phyloP scores from a whole-genome alignment of 2,888 invertebrate species.

The Drosophila kanekoi region DNA sequence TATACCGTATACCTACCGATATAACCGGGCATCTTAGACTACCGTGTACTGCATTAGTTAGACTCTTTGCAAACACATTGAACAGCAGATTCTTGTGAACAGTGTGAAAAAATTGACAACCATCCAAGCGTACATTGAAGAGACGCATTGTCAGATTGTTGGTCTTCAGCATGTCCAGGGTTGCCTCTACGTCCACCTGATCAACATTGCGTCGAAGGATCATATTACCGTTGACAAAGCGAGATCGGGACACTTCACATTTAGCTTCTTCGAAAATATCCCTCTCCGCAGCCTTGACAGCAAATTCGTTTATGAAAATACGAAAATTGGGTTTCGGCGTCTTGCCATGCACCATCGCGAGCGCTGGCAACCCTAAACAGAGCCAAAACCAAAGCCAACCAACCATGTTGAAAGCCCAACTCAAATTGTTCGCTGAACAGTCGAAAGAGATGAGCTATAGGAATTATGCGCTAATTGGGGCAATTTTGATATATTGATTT shows the following conservation, averaged over 20 bases:
- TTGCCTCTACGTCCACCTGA: slow-evolving; percentile 8
- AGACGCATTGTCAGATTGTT: slow-evolving; percentile 15
- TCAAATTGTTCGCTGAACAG: background rate
- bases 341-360: background rate
- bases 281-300: background rate
- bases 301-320: slow-evolving; percentile 29
- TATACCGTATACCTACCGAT: slow-evolving; percentile 32
- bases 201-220: slow-evolving; percentile 10
- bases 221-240: slow-evolving; percentile 23
- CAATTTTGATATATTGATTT: background rate
- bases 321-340: slow-evolving; percentile 22
- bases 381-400: slow-evolving; percentile 12
- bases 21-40: slow-evolving; percentile 31
- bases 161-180: slow-evolving; percentile 11
- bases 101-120: slow-evolving; percentile 24
- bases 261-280: slow-evolving; percentile 15
- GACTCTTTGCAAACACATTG: slow-evolving; percentile 12
- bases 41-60: slow-evolving; percentile 4
- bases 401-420: slow-evolving; percentile 7
- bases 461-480: background rate
- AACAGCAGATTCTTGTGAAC: slow-evolving; percentile 29
- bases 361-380: slow-evolving; percentile 11
- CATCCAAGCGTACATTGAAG: slow-evolving; percentile 31
- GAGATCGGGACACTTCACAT: slow-evolving; percentile 15
- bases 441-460: too few relatives aligned